Evolutionary conservation across 2,797 vertebrate genomes (phyloP).

Genomic region (Perodicticus potto): DNA sequence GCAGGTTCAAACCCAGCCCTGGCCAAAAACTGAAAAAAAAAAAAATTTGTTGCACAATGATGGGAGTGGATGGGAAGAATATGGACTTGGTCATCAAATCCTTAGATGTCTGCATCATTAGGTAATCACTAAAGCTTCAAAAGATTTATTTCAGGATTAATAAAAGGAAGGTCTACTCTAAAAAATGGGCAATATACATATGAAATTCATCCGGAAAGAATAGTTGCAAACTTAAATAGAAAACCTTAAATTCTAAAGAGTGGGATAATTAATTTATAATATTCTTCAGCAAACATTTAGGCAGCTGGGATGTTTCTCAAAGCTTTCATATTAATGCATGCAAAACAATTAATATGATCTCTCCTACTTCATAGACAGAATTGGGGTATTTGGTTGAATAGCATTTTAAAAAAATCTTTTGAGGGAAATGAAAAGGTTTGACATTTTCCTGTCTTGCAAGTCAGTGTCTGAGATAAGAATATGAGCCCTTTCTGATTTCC

Average conservation of each 20-base stretch:
- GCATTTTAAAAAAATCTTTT: conserved; percentile 49
- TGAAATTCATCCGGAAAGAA: conserved; percentile 36
- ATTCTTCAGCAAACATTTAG: background rate
- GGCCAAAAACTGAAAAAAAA: too few species aligned
- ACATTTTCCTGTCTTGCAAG: background rate
- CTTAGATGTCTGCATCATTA: background rate
- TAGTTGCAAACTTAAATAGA: conserved; percentile 17
- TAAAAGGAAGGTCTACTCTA: background rate
- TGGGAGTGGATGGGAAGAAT: background rate
- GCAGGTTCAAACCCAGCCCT: too few species aligned
- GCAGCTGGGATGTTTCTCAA: background rate
- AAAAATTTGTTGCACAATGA: background rate
- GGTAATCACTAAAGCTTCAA: conserved; percentile 12
- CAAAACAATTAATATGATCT: background rate
- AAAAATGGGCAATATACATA: background rate
- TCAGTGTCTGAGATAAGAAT: conserved; percentile 40
- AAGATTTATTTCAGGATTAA: conserved; percentile 7
- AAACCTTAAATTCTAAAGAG: conserved; percentile 16
- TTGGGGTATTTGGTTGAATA: background rate
- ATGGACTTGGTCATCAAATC: background rate
- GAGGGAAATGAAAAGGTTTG: conserved; percentile 26
- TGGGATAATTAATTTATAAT: background rate
- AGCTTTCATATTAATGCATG: background rate
- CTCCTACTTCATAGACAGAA: background rate
- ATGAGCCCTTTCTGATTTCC: conserved; percentile 22